These are phyloP conservation scores for Semnornis frantzii DNA, from an alignment of 2,113 vertebrate species.

Conservation along the genomic window DNA sequence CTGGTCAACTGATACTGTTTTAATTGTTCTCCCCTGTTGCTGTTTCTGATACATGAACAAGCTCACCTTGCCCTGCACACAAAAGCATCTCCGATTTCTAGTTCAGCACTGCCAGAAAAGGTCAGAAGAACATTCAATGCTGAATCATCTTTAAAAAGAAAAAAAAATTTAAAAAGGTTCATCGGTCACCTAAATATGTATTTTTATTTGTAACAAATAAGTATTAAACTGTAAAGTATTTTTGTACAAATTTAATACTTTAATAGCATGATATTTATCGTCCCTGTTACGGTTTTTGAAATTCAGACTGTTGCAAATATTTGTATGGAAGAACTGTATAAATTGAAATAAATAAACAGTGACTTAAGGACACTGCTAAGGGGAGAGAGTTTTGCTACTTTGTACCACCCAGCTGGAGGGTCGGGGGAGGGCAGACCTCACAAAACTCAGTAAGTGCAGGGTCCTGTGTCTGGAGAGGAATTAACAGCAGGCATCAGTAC, in stretches of 20 bases:
- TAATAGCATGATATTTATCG: slow-evolving; percentile 99
- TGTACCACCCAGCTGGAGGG: no score
- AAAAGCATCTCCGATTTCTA: slow-evolving; percentile 48
- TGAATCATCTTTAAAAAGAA: slow-evolving; percentile 72
- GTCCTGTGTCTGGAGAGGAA: no score
- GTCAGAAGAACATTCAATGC: slow-evolving; percentile 73
- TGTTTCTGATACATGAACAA: slow-evolving; percentile 66
- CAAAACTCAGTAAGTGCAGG: no score
- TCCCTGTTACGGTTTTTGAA: slow-evolving; percentile 91
- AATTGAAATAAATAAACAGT: slow-evolving; percentile 82
- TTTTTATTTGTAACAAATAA: slow-evolving; percentile 99
- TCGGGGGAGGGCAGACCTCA: no score
- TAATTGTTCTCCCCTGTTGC: slow-evolving; percentile 60
- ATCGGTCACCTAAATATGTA: slow-evolving; percentile 91
- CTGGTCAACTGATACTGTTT: slow-evolving; percentile 67
- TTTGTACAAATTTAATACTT: slow-evolving; percentile 99
- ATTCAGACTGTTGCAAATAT: slow-evolving; percentile 91
- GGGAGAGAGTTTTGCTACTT: neutral
- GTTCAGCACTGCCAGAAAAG: slow-evolving; percentile 89
- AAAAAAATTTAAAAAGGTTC: slow-evolving; percentile 36
- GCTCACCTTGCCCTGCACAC: slow-evolving; percentile 67
- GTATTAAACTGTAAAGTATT: slow-evolving; percentile 99
- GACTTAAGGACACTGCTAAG: slow-evolving; percentile 71
- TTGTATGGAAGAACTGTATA: slow-evolving; percentile 90
- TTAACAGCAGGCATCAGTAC: no score